Conservation (phyloP, 2,113 vertebrate genomes). For the Myiozetetes cayanensis region DNA sequence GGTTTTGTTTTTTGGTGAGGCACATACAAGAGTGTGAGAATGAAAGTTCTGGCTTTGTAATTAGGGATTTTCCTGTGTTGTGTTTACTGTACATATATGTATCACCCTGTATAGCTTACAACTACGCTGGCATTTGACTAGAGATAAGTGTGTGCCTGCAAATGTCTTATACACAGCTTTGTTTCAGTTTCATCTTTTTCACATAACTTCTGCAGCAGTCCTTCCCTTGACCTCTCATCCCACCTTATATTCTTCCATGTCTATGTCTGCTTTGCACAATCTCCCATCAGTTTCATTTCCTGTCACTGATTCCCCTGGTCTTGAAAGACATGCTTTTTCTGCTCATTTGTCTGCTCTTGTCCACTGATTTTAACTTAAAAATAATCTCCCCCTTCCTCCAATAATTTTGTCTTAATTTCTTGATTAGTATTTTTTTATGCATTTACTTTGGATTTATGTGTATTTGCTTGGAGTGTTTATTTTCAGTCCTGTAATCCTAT, state of each 20-base stretch:
- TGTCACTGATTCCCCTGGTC: not conserved
- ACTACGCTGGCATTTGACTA: not conserved
- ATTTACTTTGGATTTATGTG: not conserved
- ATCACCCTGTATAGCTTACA: not conserved
- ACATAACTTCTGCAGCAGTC: not conserved
- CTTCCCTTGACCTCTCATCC: not conserved
- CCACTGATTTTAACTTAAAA: not conserved
- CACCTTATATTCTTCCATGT: not conserved
- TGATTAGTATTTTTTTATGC: not conserved
- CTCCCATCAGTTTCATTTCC: not conserved
- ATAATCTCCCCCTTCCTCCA: not conserved
- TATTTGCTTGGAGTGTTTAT: not conserved
- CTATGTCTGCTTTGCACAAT: not conserved
- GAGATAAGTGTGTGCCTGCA: not conserved
- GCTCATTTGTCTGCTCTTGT: not conserved
- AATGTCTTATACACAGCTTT: not conserved
- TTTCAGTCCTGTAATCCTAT: not conserved
- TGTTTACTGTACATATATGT: not conserved
- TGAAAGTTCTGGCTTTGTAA: not conserved
- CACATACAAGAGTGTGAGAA: rapidly evolving
- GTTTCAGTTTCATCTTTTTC: not conserved
- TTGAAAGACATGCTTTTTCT: not conserved
- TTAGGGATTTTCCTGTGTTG: not conserved
- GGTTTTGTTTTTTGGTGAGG: not conserved
- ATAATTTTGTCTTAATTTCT: not conserved